Evolutionary conservation across 2,113 vertebrate species (phyloP).

Genomic region (Syngnathus typhle): DNA sequence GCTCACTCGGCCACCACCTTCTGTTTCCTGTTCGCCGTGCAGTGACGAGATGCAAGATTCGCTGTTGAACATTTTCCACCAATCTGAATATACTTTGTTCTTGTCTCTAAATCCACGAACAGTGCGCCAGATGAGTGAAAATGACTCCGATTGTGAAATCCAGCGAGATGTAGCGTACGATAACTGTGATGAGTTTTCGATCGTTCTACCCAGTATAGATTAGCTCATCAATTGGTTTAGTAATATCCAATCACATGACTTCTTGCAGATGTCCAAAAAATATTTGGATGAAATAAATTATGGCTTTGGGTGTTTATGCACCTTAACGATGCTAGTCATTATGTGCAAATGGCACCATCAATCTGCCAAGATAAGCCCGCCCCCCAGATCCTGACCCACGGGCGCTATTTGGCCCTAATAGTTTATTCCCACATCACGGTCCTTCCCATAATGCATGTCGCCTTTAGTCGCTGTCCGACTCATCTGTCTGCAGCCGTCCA

Average conservation of each 20-base stretch:
- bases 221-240: not conserved
- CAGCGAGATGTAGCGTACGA: too few relatives aligned
- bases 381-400: not conserved
- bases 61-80: too few relatives aligned
- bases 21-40: not conserved
- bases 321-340: not conserved
- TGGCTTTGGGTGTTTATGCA: not conserved
- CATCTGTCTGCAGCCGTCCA: conserved; percentile 42
- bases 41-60: not conserved
- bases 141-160: too few relatives aligned
- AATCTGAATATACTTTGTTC: too few relatives aligned
- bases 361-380: not conserved
- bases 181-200: too few relatives aligned
- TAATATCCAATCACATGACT: not conserved
- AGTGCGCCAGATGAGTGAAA: too few relatives aligned
- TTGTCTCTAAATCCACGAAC: too few relatives aligned
- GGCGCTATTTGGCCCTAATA: conserved; percentile 51
- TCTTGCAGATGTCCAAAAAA: not conserved
- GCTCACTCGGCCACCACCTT: not conserved
- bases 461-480: conserved; percentile 27
- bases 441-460: conserved; percentile 33
- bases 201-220: too few relatives aligned
- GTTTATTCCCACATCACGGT: conserved; percentile 24
- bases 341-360: conserved; percentile 29
- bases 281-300: not conserved